A percentile compares a stretch with the other conserved stretches of the same genome.
Conservation (phyloP, 1,140 invertebrate genomes). For the Drosophila setifemur region DNA sequence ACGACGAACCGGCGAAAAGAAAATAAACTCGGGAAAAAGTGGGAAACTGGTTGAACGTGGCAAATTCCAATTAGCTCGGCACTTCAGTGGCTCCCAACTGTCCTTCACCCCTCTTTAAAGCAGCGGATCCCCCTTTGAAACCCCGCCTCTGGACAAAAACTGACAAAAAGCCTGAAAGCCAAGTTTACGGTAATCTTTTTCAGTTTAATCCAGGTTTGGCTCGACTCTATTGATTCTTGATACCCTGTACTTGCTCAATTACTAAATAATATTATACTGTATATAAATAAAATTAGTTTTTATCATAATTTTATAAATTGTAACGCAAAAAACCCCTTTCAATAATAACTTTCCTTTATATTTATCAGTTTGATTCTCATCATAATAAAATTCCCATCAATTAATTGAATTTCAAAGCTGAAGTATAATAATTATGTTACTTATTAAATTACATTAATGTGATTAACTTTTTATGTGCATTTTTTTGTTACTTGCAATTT, state of each 20-base stretch:
- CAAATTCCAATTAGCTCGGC: constrained; percentile 51
- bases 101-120: not conserved
- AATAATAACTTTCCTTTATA: no score
- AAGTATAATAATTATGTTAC: no score
- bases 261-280: no score
- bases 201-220: no score
- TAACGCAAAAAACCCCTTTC: no score
- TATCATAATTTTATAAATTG: no score
- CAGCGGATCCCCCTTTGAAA: not conserved
- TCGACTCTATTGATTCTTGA: not conserved
- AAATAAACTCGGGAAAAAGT: constrained; percentile 15
- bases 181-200: constrained; percentile 9
- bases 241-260: not conserved
- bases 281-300: not conserved
- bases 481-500: no score
- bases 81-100: constrained; percentile 31
- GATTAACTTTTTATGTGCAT: no score
- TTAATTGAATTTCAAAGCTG: no score
- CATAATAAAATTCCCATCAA: no score
- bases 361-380: no score
- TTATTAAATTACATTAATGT: no score
- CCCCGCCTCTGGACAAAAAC: not conserved
- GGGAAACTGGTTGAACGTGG: constrained; percentile 50
- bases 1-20: not conserved
- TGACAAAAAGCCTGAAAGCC: constrained; percentile 12